These are phyloP conservation scores for Barnardius zonarius DNA, from an alignment of 2,113 vertebrate genomes.

Conservation along the genomic window DNA sequence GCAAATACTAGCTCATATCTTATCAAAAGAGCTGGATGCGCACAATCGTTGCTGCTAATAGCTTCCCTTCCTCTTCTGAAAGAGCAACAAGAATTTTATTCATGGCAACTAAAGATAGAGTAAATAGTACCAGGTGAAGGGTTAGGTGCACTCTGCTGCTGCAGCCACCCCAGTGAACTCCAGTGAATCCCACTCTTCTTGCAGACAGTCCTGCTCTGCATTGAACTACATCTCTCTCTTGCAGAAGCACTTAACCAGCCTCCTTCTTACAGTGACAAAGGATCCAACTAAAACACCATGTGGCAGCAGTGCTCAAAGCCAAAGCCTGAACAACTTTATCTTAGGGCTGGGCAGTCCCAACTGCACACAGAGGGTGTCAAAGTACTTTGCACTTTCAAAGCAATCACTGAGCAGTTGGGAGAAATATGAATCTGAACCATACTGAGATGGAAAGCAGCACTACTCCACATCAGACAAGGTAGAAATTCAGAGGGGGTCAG, in stretches of 20 bases:
- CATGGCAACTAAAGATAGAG: not conserved
- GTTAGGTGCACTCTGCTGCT: not conserved
- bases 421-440: not conserved
- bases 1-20: not conserved
- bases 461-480: not conserved
- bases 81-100: not conserved
- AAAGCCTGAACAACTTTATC: not conserved
- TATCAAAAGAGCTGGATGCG: not conserved
- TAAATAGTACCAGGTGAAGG: not conserved
- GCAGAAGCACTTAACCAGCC: not conserved
- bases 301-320: not conserved
- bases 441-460: not conserved
- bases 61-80: conserved; percentile 3
- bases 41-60: not conserved
- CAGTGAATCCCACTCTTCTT: not conserved
- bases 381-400: not conserved
- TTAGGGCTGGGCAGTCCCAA: not conserved
- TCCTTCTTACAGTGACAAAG: not conserved
- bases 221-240: not conserved
- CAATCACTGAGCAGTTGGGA: rapidly evolving
- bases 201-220: not conserved
- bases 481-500: not conserved
- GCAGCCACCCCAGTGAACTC: not conserved
- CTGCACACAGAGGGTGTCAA: not conserved
- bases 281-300: not conserved